Evolutionary conservation across 2,797 vertebrate species (phyloP), one percentile per base, ranked within the genome.

Genomic region (Paguma larvata): DNA sequence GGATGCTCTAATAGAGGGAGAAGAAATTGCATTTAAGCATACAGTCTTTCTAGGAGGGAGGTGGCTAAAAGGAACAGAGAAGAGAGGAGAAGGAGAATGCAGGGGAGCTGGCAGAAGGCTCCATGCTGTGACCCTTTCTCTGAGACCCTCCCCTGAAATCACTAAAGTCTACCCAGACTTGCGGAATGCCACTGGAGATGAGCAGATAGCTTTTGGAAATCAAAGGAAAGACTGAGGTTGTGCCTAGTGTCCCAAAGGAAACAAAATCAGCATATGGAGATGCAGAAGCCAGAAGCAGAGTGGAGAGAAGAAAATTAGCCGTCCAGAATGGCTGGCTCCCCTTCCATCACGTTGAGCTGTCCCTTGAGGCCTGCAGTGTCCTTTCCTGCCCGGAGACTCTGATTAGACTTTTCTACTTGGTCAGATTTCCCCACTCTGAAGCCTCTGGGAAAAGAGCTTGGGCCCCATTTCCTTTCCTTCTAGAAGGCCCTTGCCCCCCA

Each of bases 131-230:
- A 63, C 6, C 21, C 41, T 41, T 44, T 92, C n/a, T 44, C 68
- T 25, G 23, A 16, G 27, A 48, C 38, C 6, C 2, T 65, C n/a
- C n/a, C 53, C 34, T 30, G 18, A 8, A 86, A 80, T 77, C 59
- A 82, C 5, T 65, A 51, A 93, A 87, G 51, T 94, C 48, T 86
- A 51, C 41, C 46, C 23, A 78, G 51, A 77, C 46, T 72, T 51
- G 38, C 82, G 82, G 46, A 73, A 84, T 67, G 59, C 48, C 5
- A 8, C 48, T 93, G 34, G n/a, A 38, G 77, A 72, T 67, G 19
- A 95, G 12, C 6, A 94, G 27, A 70, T 72, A 87, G 91, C 25
- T 96, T 89, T 67, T 53, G 48, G 51, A 89, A 96, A 86, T 91
- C 34, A 78, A 77, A 95, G 23, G 67, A 93, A 38, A 67, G 51